A percentile compares a stretch with the other conserved stretches of the same genome.
phyloP scores from a whole-genome alignment of 2,888 invertebrate genomes.

The Bembecia ichneumoniformis region DNA sequence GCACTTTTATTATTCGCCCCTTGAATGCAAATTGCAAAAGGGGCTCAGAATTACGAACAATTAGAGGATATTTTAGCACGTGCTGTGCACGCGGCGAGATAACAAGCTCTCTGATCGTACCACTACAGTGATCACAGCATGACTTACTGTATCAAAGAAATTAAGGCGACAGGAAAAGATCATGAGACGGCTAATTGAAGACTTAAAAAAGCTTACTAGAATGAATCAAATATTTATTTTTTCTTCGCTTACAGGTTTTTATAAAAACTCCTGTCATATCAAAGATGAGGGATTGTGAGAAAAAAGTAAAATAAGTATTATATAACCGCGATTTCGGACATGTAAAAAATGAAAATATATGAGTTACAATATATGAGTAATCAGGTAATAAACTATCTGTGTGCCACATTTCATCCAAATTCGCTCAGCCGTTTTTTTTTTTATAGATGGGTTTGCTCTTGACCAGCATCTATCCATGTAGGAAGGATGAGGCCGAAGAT shows the following conservation, averaged over 20 bases:
- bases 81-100: conserved; percentile 43
- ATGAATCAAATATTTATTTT: too few relatives aligned
- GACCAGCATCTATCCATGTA: too few relatives aligned
- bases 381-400: too few relatives aligned
- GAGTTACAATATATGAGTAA: too few relatives aligned
- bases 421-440: too few relatives aligned
- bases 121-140: conserved; percentile 22
- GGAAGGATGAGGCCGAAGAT: too few relatives aligned
- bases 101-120: conserved; percentile 40
- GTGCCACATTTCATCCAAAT: too few relatives aligned
- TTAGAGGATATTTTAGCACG: conserved; percentile 45
- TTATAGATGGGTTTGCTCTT: too few relatives aligned
- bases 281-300: too few relatives aligned
- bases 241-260: too few relatives aligned
- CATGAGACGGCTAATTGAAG: background rate
- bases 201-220: background rate
- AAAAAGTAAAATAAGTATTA: too few relatives aligned
- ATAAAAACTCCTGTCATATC: too few relatives aligned
- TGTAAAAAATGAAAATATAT: background rate
- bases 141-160: conserved; percentile 3
- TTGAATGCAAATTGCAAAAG: conserved; percentile 5
- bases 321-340: background rate
- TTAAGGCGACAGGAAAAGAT: background rate
- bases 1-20: conserved; percentile 8
- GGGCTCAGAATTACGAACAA: conserved; percentile 48